A percentile compares a stretch with the other conserved stretches of the same genome.
These are phyloP conservation scores for Phengaris arion DNA, from an alignment of 2,888 invertebrate species.

Conservation along the genomic window DNA sequence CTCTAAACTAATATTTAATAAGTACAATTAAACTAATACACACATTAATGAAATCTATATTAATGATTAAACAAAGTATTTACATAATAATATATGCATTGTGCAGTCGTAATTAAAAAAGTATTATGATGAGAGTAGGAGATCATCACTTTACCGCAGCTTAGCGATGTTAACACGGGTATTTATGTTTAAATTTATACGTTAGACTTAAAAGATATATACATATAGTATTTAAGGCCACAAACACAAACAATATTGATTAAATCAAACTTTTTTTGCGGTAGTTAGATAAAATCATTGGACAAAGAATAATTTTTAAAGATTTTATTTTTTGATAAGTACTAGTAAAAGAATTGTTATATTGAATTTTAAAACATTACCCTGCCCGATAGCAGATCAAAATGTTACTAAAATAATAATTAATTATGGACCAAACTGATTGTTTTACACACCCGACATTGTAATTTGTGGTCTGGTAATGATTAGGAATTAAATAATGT, in stretches of 20 bases:
- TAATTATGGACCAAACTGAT: neutral
- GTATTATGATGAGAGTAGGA: neutral
- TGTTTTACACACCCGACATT: neutral
- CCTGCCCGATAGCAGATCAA: neutral
- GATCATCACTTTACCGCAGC: slow-evolving; percentile 30
- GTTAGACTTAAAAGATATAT: slow-evolving; percentile 28
- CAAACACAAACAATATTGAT: neutral
- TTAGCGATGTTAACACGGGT: slow-evolving; percentile 40
- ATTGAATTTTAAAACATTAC: neutral
- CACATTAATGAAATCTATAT: no score
- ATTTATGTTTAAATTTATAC: slow-evolving; percentile 30
- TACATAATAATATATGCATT: neutral
- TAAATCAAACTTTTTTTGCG: neutral
- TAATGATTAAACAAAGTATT: neutral
- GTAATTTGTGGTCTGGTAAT: neutral
- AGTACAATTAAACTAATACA: no score
- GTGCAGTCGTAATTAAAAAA: neutral
- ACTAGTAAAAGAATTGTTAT: neutral
- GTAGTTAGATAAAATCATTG: neutral
- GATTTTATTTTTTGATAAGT: neutral
- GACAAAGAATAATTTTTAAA: neutral
- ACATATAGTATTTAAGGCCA: slow-evolving; percentile 2
- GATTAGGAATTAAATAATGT: slow-evolving; percentile 3
- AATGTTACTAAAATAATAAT: neutral
- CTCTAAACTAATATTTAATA: no score